Percentiles rank a stretch among this genome's conserved stretches.
Evolutionary conservation across 1,140 invertebrate genomes (phyloP).

Genomic region (Trialeurodes vaporariorum): DNA sequence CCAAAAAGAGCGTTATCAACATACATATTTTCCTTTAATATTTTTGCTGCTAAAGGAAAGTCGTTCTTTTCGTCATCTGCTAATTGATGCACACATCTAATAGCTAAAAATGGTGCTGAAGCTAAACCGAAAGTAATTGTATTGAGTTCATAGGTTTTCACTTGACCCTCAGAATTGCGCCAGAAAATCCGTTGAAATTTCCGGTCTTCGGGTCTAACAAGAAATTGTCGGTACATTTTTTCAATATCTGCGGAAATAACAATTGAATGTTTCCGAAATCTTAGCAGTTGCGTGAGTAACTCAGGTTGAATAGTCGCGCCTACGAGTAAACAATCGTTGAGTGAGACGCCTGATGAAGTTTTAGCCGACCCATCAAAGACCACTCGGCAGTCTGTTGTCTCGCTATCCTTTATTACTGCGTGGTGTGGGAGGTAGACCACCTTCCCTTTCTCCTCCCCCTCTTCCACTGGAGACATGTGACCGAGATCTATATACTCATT

Average conservation of each 20-base stretch:
- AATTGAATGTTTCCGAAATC: constrained; percentile 31
- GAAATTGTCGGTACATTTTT: constrained; percentile 36
- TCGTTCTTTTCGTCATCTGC: constrained; percentile 24
- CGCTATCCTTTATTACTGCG: no score
- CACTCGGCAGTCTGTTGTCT: constrained; percentile 27
- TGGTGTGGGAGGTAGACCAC: no score
- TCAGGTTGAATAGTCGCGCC: constrained; percentile 31
- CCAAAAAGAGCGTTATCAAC: constrained; percentile 32
- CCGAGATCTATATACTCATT: constrained; percentile 29
- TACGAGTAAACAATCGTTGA: constrained; percentile 30
- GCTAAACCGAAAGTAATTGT: constrained; percentile 34
- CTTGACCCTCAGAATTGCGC: constrained; percentile 22
- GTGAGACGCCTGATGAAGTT: constrained; percentile 23
- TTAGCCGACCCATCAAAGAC: constrained; percentile 31
- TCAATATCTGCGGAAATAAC: constrained; percentile 31
- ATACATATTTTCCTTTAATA: constrained; percentile 27
- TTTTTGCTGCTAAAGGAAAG: constrained; percentile 24
- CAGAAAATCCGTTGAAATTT: constrained; percentile 36
- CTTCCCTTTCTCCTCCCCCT: constrained; percentile 19
- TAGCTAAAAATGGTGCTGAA: constrained; percentile 31
- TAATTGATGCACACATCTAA: constrained; percentile 27
- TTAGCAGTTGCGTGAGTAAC: constrained; percentile 30
- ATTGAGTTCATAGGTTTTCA: constrained; percentile 29
- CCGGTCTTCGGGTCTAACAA: constrained; percentile 28
- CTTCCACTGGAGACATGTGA: constrained; percentile 26